A percentile compares a stretch with the other conserved stretches of the same genome.
phyloP scores from a whole-genome alignment of 1,140 invertebrate species.

The Octopus sinensis region DNA sequence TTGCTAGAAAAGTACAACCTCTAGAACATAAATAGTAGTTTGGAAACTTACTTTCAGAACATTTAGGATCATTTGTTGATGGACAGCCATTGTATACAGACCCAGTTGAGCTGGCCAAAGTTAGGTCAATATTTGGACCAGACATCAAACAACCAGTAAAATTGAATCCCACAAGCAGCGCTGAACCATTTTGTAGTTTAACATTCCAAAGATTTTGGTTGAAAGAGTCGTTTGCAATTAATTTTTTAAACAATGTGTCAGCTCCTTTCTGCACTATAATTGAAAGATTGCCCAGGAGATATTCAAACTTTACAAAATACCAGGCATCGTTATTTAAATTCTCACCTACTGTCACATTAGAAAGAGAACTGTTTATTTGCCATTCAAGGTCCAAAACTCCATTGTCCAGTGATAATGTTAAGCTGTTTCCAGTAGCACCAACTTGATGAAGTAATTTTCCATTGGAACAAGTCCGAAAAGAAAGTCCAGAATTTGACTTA shows the following conservation, averaged over 20 bases:
- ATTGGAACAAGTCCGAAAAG: not conserved
- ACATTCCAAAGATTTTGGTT: slow-evolving; percentile 18
- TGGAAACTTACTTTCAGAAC: slow-evolving; percentile 18
- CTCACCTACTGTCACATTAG: slow-evolving; percentile 6
- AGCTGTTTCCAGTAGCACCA: not conserved
- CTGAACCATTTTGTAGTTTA: slow-evolving; percentile 4
- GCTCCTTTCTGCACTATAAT: slow-evolving; percentile 14
- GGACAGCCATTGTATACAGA: slow-evolving; percentile 21
- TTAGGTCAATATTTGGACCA: slow-evolving; percentile 22
- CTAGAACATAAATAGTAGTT: no score
- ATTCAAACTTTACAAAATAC: slow-evolving; percentile 20
- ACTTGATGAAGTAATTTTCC: not conserved
- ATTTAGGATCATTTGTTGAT: not conserved
- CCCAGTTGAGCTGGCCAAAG: not conserved
- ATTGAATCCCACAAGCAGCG: slow-evolving; percentile 16
- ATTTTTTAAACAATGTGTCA: not conserved
- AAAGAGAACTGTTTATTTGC: slow-evolving; percentile 3
- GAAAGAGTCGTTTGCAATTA: slow-evolving; percentile 22
- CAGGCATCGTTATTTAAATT: slow-evolving; percentile 20
- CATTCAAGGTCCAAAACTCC: slow-evolving; percentile 21
- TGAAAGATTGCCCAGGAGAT: not conserved
- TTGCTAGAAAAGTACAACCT: no score
- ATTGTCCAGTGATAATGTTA: slow-evolving; percentile 55
- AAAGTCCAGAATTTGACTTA: not conserved
- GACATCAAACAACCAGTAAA: slow-evolving; percentile 25